These are phyloP conservation scores for Leucoraja ocellata DNA, from an alignment of 2,797 vertebrate genomes.

Conservation along the genomic window DNA sequence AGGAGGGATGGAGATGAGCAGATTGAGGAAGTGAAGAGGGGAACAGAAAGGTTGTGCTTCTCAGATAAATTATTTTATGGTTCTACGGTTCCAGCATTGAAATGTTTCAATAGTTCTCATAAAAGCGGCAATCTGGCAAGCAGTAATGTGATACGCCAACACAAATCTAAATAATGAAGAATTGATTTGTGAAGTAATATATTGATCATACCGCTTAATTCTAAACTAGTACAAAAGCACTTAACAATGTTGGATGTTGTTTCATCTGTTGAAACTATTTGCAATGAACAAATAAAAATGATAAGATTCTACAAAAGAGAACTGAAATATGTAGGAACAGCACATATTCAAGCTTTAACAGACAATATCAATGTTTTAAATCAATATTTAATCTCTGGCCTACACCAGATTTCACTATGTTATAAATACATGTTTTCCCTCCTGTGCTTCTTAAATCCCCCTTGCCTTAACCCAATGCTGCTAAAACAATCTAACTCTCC, in stretches of 20 bases:
- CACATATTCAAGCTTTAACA: background rate
- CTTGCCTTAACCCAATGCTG: background rate
- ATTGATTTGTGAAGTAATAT: background rate
- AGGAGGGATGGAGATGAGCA: too few species aligned
- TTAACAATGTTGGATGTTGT: background rate
- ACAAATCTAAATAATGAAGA: background rate
- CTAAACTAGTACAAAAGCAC: background rate
- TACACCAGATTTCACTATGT: background rate
- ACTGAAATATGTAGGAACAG: background rate
- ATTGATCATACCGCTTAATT: background rate
- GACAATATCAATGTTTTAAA: background rate
- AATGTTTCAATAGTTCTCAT: background rate
- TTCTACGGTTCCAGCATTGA: background rate
- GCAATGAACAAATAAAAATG: too few species aligned
- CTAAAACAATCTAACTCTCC: background rate
- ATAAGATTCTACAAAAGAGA: background rate
- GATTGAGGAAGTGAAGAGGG: too few species aligned
- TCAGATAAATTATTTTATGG: too few species aligned
- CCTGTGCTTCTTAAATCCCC: background rate
- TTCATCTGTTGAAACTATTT: background rate
- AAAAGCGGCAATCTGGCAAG: background rate
- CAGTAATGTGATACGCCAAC: background rate
- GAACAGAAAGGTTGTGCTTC: too few species aligned
- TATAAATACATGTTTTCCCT: background rate
- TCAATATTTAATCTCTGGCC: slow-evolving; percentile 20